Conservation (phyloP, 30 jellyfish, hydroid and myxozoan genomes). For the Pelagia noctiluca region DNA sequence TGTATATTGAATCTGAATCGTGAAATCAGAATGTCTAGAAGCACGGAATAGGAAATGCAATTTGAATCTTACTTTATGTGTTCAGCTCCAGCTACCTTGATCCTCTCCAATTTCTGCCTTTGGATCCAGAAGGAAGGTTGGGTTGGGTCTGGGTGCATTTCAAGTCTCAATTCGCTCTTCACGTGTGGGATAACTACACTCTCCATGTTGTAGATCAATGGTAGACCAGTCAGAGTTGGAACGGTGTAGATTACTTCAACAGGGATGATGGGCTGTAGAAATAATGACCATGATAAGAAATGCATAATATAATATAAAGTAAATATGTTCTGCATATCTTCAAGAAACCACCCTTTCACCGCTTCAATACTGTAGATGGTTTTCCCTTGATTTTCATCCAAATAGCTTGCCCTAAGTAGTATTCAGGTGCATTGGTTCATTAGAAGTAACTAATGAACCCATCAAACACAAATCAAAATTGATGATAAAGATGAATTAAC, state of each 20-base stretch:
- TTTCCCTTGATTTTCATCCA: no score
- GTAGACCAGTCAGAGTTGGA: constrained; percentile 72
- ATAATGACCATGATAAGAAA: no score
- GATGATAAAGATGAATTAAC: background rate
- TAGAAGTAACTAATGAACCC: no score
- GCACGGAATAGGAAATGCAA: background rate
- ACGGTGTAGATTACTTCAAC: constrained; percentile 73
- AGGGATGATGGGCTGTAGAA: constrained; percentile 63
- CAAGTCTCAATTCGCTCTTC: constrained; percentile 31
- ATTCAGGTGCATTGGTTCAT: no score
- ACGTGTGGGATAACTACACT: constrained; percentile 45
- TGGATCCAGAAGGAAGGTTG: constrained; percentile 33
- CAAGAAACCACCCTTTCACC: no score
- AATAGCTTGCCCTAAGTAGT: no score
- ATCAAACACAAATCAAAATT: background rate
- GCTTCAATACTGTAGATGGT: no score
- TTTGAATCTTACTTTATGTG: constrained; percentile 41
- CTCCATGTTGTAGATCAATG: constrained; percentile 62
- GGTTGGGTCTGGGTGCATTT: constrained; percentile 48
- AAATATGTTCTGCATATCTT: no score
- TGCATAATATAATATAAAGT: no score
- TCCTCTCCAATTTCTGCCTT: constrained; percentile 19
- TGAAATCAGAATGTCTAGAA: no score
- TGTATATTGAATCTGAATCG: no score
- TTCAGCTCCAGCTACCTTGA: constrained; percentile 49